These are phyloP conservation scores for Ethmia dodecea DNA, from an alignment of 2,888 invertebrate species.

Conservation along the genomic window DNA sequence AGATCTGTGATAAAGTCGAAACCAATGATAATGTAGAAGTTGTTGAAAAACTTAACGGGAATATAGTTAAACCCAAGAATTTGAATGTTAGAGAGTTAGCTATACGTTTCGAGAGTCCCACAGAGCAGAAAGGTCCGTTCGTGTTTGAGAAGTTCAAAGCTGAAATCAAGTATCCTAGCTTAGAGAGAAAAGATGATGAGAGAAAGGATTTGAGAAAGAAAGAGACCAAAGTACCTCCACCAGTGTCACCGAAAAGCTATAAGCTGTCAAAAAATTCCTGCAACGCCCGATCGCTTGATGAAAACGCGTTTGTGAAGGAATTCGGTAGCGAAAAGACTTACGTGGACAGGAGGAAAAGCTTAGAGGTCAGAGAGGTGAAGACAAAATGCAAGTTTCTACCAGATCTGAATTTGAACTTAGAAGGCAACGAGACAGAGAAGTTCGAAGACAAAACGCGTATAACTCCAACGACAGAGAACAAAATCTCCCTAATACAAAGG, in stretches of 20 bases:
- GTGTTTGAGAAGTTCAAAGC: constrained; percentile 72
- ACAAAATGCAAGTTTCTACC: constrained; percentile 76
- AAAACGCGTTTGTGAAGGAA: constrained; percentile 84
- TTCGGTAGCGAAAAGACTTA: constrained; percentile 66
- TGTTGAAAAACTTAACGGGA: constrained; percentile 53
- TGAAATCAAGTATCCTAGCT: constrained; percentile 54
- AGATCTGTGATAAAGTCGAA: constrained; percentile 50
- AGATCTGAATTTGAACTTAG: constrained; percentile 59
- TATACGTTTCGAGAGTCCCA: constrained; percentile 80
- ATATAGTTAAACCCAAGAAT: constrained; percentile 40
- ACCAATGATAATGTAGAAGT: constrained; percentile 28
- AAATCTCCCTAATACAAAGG: constrained; percentile 78
- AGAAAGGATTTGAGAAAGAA: constrained; percentile 36
- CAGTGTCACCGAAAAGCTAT: constrained; percentile 77
- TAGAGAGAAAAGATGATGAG: constrained; percentile 47
- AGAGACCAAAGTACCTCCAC: constrained; percentile 65
- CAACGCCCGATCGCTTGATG: constrained; percentile 84
- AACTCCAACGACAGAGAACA: constrained; percentile 80
- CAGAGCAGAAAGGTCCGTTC: constrained; percentile 76
- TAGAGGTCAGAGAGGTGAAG: constrained; percentile 79
- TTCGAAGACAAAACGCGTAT: too few species aligned
- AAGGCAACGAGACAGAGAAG: constrained; percentile 25
- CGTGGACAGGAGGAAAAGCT: constrained; percentile 75
- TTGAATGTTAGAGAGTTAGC: constrained; percentile 80
- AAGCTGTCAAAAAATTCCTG: constrained; percentile 77